phyloP scores from a whole-genome alignment of 2,888 invertebrate species.

The Myathropa florea region DNA sequence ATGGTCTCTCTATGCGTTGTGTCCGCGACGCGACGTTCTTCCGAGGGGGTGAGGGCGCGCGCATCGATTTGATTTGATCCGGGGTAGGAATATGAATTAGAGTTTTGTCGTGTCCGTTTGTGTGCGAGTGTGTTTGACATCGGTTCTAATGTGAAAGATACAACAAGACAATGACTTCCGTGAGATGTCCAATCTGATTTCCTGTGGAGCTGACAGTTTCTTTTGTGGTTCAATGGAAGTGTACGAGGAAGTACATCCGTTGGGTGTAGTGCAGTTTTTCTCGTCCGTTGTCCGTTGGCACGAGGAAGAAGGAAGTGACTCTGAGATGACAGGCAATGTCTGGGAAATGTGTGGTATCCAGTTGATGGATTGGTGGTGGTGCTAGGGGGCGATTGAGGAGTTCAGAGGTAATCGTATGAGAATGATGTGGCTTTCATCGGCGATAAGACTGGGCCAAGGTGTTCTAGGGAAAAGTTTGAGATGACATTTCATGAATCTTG shows the following conservation, averaged over 20 bases:
- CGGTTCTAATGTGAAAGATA: conserved; percentile 46
- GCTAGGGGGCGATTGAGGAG: neutral
- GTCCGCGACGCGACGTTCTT: neutral
- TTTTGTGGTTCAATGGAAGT: conserved; percentile 37
- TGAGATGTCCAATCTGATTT: conserved; percentile 69
- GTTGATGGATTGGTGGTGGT: neutral
- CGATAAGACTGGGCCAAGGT: too few relatives aligned
- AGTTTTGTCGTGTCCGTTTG: conserved; percentile 16
- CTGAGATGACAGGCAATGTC: neutral
- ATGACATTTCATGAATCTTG: too few relatives aligned
- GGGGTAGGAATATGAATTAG: conserved; percentile 70
- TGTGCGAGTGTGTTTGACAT: conserved; percentile 31
- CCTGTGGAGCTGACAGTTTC: conserved; percentile 59
- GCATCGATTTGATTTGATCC: conserved; percentile 64
- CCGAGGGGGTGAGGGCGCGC: neutral
- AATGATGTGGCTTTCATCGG: too few relatives aligned
- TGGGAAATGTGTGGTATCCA: neutral
- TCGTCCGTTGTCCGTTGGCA: neutral
- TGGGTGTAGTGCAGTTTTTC: conserved; percentile 14
- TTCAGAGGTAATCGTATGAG: neutral
- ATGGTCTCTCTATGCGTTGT: neutral
- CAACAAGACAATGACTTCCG: conserved; percentile 61
- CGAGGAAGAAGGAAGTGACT: neutral
- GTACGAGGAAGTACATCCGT: conserved; percentile 65
- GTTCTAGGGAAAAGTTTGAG: too few relatives aligned